Evolutionary conservation across 2,797 vertebrate genomes (phyloP), one percentile per base, ranked within the genome.

Genomic region (Enteromius radiatus): DNA sequence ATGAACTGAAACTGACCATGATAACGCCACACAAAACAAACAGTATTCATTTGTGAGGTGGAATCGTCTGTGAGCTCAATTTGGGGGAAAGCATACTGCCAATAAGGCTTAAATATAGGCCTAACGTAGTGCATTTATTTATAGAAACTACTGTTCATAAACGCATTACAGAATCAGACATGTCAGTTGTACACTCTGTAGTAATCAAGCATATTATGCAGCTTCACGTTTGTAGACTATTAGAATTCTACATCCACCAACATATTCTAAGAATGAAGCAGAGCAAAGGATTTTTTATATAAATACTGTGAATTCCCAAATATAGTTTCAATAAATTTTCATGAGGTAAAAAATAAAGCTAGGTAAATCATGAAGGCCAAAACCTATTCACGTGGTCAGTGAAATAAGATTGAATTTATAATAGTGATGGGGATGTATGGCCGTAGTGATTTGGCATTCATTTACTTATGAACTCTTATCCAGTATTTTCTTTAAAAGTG

Each of bases 1-100:
- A 33, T 69, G 54, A 78, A 74, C 45, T 26, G 9, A 81, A 73
- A 61, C 65, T 43, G 69, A 26, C 68, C 7, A 47, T 47, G 21
- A 38, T 36, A 71, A 36, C 28, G 1, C n/a, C 49, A 43, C 15
- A 41, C 21, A 70, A 31, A 63, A 47, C 54, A 71, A 61, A 73
- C n/a, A 80, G 26, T 14, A 15, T 45, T 11, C 31, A 21, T 45
- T 11, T 26, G 5, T 41, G 26, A 45, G 17, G 8, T 28, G 47
- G 11, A 43, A 59, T n/a, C 9, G 14, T 68, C 17, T 26, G n/a
- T 59, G 17, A 2, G 17, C 52, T 59, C 28, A 33, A 23, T 47
- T 61, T 61, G 12, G 26, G 41, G 7, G 11, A 23, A 36, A 36
- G 47, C 33, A 43, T 14, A 19, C 15, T 64, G 4, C 23, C 38